A percentile compares a stretch with the other conserved stretches of the same genome.
Conservation (phyloP, 2,797 vertebrate species). For the Cichlasoma orientale region DNA sequence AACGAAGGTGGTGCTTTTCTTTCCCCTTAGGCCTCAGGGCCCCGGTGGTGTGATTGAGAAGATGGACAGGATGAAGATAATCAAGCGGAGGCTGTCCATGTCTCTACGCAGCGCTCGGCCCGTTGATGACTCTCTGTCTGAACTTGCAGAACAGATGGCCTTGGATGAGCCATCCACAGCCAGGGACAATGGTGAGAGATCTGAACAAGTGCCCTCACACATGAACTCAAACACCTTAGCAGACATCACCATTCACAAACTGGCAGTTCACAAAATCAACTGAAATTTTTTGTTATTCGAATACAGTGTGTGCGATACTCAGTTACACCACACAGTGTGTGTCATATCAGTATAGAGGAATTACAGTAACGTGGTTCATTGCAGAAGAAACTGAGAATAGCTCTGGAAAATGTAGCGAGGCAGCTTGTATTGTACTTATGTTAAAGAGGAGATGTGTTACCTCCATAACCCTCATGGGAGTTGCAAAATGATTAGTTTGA, state of each 20-base stretch:
- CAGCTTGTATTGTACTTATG: neutral
- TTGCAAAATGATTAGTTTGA: slow-evolving; percentile 16
- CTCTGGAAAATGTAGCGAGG: neutral
- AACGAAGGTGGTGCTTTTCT: slow-evolving; percentile 23
- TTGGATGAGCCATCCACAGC: slow-evolving; percentile 75
- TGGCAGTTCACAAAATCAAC: neutral
- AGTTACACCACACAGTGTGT: neutral
- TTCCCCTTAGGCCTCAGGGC: slow-evolving; percentile 59
- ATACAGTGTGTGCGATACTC: neutral
- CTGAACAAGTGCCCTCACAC: neutral
- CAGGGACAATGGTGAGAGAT: slow-evolving; percentile 80
- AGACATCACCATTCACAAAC: neutral
- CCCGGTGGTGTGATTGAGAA: slow-evolving; percentile 54
- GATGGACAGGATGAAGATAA: slow-evolving; percentile 88
- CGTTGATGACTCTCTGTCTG: slow-evolving; percentile 83
- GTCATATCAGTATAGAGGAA: neutral
- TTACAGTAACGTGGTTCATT: neutral
- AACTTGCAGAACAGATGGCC: slow-evolving; percentile 82
- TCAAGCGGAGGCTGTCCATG: slow-evolving; percentile 86
- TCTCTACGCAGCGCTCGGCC: slow-evolving; percentile 83
- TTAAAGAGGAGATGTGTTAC: slow-evolving; percentile 12
- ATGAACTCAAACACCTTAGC: slow-evolving; percentile 1
- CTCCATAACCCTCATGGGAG: neutral
- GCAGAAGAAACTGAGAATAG: neutral
- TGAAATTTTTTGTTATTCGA: neutral